Evolutionary conservation across 2,113 vertebrate genomes (phyloP).

Genomic region (Elanus axillaris): DNA sequence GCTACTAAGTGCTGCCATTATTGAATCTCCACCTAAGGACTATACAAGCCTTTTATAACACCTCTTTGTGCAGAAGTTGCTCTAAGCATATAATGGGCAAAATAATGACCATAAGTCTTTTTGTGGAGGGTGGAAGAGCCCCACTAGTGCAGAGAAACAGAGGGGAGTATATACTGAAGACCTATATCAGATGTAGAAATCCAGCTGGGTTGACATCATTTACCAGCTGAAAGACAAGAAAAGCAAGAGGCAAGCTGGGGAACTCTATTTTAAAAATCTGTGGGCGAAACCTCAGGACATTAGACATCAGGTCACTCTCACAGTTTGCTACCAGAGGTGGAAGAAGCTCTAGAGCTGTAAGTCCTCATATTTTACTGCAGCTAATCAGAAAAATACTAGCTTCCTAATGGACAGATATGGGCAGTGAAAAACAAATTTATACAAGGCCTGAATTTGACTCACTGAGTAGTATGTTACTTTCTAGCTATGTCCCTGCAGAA

Average conservation of each 20-base stretch:
- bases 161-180: not conserved
- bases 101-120: not conserved
- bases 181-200: not conserved
- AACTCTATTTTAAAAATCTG: not conserved
- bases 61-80: not conserved
- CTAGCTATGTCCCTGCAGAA: not conserved
- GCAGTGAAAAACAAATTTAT: not conserved
- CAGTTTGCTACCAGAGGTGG: not conserved
- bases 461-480: not conserved
- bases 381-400: not conserved
- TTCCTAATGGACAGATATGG: not conserved
- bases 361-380: not conserved
- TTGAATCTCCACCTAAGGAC: not conserved
- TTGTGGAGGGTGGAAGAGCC: not conserved
- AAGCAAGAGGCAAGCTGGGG: not conserved
- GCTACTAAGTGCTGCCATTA: not conserved
- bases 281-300: not conserved
- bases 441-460: not conserved
- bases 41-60: not conserved
- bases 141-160: not conserved
- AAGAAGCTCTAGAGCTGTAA: not conserved
- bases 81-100: not conserved
- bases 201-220: not conserved
- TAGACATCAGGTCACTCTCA: not conserved
- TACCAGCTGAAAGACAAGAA: not conserved